phyloP scores from a whole-genome alignment of 2,797 vertebrate species.

The Sylvilagus floridanus region DNA sequence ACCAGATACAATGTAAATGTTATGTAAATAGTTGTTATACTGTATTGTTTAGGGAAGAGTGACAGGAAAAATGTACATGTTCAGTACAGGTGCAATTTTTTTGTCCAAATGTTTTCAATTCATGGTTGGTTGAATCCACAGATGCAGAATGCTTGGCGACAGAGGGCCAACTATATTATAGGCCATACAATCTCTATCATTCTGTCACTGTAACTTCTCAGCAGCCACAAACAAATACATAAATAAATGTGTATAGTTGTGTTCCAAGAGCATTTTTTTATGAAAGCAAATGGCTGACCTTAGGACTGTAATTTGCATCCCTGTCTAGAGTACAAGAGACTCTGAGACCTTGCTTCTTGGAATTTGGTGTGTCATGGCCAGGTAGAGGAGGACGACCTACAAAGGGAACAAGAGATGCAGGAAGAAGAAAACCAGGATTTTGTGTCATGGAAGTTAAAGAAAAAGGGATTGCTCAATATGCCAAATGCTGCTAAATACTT shows the following conservation, averaged over 20 bases:
- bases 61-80: not conserved
- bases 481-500: not conserved
- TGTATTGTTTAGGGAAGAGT: not conserved
- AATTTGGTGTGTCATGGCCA: not conserved
- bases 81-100: not conserved
- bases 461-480: constrained; percentile 4
- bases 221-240: not conserved
- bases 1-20: not conserved
- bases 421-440: not conserved
- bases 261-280: constrained; percentile 44
- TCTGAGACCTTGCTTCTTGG: not conserved
- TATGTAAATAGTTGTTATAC: not conserved
- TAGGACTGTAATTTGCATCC: not conserved
- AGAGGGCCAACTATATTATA: not conserved
- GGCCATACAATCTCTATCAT: not conserved
- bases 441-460: not conserved
- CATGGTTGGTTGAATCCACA: not conserved
- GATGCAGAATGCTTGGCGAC: not conserved
- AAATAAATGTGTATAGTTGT: not conserved
- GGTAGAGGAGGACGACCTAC: not conserved
- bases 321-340: not conserved
- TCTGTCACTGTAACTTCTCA: constrained; percentile 5
- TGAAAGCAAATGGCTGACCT: not conserved
- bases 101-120: not conserved
- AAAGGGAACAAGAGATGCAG: not conserved